phyloP scores from a whole-genome alignment of 2,113 vertebrate species.

The Pelmatolapia mariae region DNA sequence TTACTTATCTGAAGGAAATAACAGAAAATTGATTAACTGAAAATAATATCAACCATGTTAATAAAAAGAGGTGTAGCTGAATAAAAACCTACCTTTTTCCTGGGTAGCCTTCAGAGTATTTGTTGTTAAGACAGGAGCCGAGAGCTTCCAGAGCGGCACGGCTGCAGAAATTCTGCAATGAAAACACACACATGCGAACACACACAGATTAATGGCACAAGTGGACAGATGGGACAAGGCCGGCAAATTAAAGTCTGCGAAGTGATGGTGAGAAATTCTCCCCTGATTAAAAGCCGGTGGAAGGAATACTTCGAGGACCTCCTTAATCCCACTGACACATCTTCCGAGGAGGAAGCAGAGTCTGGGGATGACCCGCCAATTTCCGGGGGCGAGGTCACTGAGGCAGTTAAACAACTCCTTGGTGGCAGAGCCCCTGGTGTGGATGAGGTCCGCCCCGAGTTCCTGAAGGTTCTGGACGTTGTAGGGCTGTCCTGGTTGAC shows the following conservation, averaged over 20 bases:
- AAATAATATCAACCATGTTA: background rate
- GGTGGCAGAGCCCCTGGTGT: too few species aligned
- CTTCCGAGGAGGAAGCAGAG: too few species aligned
- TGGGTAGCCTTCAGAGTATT: conserved; percentile 90
- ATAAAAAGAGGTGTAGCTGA: background rate
- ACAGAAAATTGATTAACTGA: background rate
- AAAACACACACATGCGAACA: conserved; percentile 23
- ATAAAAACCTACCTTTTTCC: conserved; percentile 82
- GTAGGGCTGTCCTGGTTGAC: too few species aligned
- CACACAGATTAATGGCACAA: background rate
- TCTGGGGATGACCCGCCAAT: too few species aligned
- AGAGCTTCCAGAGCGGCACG: conserved; percentile 88
- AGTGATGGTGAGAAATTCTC: accelerated
- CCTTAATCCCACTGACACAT: too few species aligned
- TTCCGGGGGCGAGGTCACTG: too few species aligned
- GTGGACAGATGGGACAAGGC: accelerated
- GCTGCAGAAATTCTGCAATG: conserved; percentile 92
- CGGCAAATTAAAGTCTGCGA: background rate
- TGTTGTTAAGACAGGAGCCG: conserved; percentile 97
- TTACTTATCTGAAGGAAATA: background rate
- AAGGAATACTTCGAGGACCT: too few species aligned
- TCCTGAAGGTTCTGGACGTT: too few species aligned
- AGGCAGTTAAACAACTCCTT: too few species aligned
- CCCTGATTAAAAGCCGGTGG: background rate
- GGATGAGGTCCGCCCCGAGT: too few species aligned